Conservation (phyloP, 2,113 vertebrate species). For the Ancistrus triradiatus region DNA sequence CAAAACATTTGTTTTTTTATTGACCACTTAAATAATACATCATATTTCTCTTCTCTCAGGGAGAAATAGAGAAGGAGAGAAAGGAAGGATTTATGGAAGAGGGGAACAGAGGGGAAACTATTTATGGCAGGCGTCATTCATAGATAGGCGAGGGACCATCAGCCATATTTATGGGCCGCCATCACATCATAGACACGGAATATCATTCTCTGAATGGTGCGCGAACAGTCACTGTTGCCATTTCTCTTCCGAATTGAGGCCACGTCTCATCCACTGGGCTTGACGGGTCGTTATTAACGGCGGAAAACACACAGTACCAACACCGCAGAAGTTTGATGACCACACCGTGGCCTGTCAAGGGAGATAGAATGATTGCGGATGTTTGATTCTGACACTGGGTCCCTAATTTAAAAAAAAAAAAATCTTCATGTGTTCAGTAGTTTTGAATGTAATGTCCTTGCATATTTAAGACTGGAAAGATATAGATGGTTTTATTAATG, state of each 20-base stretch:
- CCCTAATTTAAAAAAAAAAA: background rate
- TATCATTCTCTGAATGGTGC: slow-evolving; percentile 71
- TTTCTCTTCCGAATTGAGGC: slow-evolving; percentile 72
- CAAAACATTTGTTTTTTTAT: slow-evolving; percentile 65
- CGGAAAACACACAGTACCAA: slow-evolving; percentile 56
- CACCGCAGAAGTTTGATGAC: slow-evolving; percentile 60
- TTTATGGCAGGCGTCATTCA: slow-evolving; percentile 71
- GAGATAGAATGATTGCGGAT: background rate
- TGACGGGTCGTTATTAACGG: slow-evolving; percentile 63
- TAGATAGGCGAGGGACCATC: slow-evolving; percentile 63
- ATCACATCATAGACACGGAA: slow-evolving; percentile 58
- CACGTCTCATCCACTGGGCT: slow-evolving; percentile 55
- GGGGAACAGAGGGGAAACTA: slow-evolving; percentile 58
- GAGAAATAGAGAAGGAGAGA: slow-evolving; percentile 11
- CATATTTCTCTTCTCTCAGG: slow-evolving; percentile 32
- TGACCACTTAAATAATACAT: slow-evolving; percentile 63
- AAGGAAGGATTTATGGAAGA: slow-evolving; percentile 54
- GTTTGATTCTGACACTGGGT: background rate
- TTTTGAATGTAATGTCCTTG: background rate
- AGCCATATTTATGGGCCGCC: slow-evolving; percentile 70
- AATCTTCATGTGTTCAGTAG: background rate
- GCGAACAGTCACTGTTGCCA: slow-evolving; percentile 55
- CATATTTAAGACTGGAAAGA: background rate
- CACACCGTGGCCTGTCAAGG: slow-evolving; percentile 32
- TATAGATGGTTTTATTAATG: no score